Conservation (phyloP, 64 coral and sea anemone species). For the Actinia tenebrosa region DNA sequence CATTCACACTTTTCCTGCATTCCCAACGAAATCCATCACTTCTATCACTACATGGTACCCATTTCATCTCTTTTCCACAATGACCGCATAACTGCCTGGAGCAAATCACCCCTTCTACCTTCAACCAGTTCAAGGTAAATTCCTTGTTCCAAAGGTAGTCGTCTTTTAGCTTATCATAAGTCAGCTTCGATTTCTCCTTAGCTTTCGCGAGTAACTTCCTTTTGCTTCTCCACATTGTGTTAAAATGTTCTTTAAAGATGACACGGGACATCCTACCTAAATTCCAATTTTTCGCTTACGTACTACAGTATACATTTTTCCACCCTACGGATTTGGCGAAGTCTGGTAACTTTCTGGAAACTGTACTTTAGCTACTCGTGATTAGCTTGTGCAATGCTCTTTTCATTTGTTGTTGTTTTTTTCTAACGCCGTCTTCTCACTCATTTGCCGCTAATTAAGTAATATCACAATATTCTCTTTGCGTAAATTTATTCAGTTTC, state of each 20-base stretch:
- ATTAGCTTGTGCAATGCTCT: too few relatives aligned
- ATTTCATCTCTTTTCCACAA: background rate
- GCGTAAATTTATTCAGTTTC: too few relatives aligned
- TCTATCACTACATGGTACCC: background rate
- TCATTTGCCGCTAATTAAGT: too few relatives aligned
- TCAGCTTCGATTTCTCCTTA: background rate
- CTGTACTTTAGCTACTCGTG: too few relatives aligned
- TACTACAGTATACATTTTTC: background rate
- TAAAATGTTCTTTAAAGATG: background rate
- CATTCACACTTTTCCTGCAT: background rate
- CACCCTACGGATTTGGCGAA: too few relatives aligned
- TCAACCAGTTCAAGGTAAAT: background rate
- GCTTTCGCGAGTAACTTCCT: constrained; percentile 17
- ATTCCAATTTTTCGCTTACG: constrained; percentile 13
- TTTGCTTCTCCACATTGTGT: constrained; percentile 19
- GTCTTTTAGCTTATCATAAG: too few relatives aligned
- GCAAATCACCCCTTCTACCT: background rate
- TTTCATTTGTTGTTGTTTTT: too few relatives aligned
- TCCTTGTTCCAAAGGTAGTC: background rate
- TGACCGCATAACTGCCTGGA: background rate
- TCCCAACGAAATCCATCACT: background rate
- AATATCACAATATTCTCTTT: too few relatives aligned
- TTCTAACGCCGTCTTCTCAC: too few relatives aligned
- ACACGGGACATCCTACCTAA: background rate
- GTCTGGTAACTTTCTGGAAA: too few relatives aligned